Percentiles rank a stretch among this genome's conserved stretches.
Conservation (phyloP, 1,140 invertebrate species). For the Cephus cinctus region DNA sequence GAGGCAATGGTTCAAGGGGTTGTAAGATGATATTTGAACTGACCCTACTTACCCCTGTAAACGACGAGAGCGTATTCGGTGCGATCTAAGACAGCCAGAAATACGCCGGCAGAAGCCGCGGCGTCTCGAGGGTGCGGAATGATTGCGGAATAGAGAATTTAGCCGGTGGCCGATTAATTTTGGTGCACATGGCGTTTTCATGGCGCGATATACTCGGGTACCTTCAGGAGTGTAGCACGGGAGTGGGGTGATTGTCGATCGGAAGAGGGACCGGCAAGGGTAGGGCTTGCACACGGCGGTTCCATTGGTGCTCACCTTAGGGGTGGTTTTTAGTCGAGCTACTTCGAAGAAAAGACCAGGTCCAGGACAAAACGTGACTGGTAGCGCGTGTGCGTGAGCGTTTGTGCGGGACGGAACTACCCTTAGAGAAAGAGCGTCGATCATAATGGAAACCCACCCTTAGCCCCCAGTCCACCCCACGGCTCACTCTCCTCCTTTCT, state of each 20-base stretch:
- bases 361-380: constrained; percentile 35
- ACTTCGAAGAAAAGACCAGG: constrained; percentile 42
- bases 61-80: too few relatives aligned
- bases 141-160: neutral
- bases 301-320: constrained; percentile 46
- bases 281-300: constrained; percentile 19
- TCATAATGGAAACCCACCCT: constrained; percentile 45
- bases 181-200: constrained; percentile 2
- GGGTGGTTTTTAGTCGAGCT: constrained; percentile 51
- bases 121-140: too few relatives aligned
- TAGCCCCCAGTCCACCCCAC: neutral
- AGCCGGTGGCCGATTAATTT: neutral
- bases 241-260: neutral
- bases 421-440: constrained; percentile 40
- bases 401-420: constrained; percentile 33
- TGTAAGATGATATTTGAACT: too few relatives aligned
- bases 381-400: constrained; percentile 25
- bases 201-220: constrained; percentile 18
- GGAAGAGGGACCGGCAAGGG: constrained; percentile 17
- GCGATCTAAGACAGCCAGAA: too few relatives aligned
- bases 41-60: too few relatives aligned
- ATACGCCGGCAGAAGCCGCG: too few relatives aligned
- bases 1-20: too few relatives aligned
- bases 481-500: neutral
- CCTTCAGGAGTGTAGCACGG: too few relatives aligned